Percentiles rank a stretch among this genome's conserved stretches.
Evolutionary conservation across 2,888 invertebrate genomes (phyloP).

Genomic region (Hoplodrina ambigua): DNA sequence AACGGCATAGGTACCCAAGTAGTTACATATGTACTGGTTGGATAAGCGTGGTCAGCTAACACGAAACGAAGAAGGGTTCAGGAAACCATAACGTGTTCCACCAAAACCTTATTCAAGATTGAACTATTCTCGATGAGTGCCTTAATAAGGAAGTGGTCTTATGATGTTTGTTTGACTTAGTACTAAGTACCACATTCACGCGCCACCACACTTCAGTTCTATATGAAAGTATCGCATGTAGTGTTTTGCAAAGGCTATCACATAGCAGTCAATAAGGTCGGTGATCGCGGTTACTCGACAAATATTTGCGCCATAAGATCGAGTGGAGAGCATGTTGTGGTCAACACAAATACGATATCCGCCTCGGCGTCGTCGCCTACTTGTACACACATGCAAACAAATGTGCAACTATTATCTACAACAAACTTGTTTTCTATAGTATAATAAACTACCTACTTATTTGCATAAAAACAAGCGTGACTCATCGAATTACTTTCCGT

Average conservation of each 20-base stretch:
- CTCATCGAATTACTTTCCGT: constrained; percentile 46
- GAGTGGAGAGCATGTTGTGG: constrained; percentile 75
- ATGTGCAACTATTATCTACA: constrained; percentile 48
- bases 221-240: constrained; percentile 70
- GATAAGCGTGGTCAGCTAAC: no score
- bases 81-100: constrained; percentile 19
- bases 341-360: constrained; percentile 80
- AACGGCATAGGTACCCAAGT: no score
- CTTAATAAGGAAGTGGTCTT: constrained; percentile 38
- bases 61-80: constrained; percentile 5
- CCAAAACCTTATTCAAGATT: constrained; percentile 30
- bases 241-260: constrained; percentile 81
- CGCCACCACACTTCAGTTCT: constrained; percentile 36
- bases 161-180: constrained; percentile 43
- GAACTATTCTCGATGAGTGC: constrained; percentile 1
- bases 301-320: constrained; percentile 83
- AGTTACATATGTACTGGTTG: no score
- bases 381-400: constrained; percentile 40
- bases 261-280: constrained; percentile 80
- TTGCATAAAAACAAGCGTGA: constrained; percentile 54
- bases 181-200: constrained; percentile 30
- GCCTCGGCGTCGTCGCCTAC: constrained; percentile 57
- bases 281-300: constrained; percentile 81
- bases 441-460: constrained; percentile 24
- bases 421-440: constrained; percentile 11